Evolutionary conservation across 2,797 vertebrate genomes (phyloP), one percentile per base, ranked within the genome.

Genomic region (Botia kubotai): DNA sequence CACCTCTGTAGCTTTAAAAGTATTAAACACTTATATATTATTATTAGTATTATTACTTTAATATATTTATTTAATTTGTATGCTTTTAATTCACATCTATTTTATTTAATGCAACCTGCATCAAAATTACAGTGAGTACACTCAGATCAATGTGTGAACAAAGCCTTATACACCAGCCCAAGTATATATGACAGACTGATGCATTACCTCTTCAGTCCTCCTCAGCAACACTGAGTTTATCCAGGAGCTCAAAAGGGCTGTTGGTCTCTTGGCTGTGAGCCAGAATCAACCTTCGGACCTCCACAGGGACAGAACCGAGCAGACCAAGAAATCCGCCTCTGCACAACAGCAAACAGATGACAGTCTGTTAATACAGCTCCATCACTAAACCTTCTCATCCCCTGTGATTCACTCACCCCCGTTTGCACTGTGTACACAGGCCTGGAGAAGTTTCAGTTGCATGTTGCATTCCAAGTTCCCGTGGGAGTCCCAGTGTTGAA

Each of bases 241-340:
- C 60, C 21, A 66, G 14, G 0, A 52, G 53, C 88, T 89, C 91
- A 66, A 77, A 73, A 65, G 84, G 85, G 55, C 26, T 87, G 17
- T 77, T 77, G 33, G 74, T n/a, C 12, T 82, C 86, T 16, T 14
- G 43, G 46, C 73, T 78, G 50, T 16, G 81, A 53, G 71, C 67
- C 80, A 89, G 43, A 71, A 95, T 72, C 66, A 96, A 86, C 6
- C 83, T 80, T 21, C 83, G 87, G 1, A 98, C 67, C 4, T 93
- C 84, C 36, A 89, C 80, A 33, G 89, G 91, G 65, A 95, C 87
- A 3, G 94, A 91, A 1, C 86, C 86, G 69, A 93, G 92, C 23
- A 96, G 87, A 6, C 96, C 96, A 19, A 81, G 87, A 98, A 98
- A n/a, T 96, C 96, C n/a, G 80, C 77, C 14, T 79, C 97, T 97